Evolutionary conservation across 2,113 vertebrate genomes (phyloP).

Genomic region (Gnathonemus echidnorhynchus): DNA sequence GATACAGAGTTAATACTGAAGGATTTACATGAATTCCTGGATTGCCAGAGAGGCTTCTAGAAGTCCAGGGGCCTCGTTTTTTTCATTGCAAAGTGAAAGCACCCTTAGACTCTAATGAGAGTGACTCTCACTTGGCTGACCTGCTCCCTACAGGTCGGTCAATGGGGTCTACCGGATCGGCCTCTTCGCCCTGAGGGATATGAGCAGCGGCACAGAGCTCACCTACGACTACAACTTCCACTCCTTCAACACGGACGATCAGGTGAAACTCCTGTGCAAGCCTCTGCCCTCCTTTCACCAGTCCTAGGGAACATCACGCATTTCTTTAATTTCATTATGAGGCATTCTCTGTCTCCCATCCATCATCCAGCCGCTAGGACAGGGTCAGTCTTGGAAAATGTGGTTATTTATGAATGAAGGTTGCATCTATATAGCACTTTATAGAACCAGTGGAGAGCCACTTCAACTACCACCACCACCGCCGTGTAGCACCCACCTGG

Average conservation of each 20-base stretch:
- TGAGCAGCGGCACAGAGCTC: slow-evolving; percentile 84
- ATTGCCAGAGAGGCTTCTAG: not conserved
- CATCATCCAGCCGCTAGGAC: not conserved
- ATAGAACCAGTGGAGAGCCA: not conserved
- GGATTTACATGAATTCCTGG: not conserved
- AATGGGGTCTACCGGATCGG: slow-evolving; percentile 95
- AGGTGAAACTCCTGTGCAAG: slow-evolving; percentile 61
- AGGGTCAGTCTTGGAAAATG: not conserved
- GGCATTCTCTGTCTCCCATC: not conserved
- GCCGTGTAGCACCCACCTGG: not conserved
- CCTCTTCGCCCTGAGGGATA: slow-evolving; percentile 88
- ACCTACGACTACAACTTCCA: slow-evolving; percentile 99
- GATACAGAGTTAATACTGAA: not conserved
- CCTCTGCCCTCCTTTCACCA: not conserved
- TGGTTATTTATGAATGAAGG: not conserved
- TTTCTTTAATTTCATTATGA: not conserved
- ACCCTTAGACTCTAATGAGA: not conserved
- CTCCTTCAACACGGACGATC: slow-evolving; percentile 94
- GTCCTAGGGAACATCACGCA: not conserved
- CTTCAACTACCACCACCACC: not conserved
- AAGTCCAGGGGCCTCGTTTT: not conserved
- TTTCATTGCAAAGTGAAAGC: not conserved
- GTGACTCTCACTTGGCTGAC: not conserved
- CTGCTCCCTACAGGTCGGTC: slow-evolving; percentile 71
- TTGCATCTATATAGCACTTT: not conserved